phyloP scores from a whole-genome alignment of 2,888 invertebrate species.

The Bellardia pandia region DNA sequence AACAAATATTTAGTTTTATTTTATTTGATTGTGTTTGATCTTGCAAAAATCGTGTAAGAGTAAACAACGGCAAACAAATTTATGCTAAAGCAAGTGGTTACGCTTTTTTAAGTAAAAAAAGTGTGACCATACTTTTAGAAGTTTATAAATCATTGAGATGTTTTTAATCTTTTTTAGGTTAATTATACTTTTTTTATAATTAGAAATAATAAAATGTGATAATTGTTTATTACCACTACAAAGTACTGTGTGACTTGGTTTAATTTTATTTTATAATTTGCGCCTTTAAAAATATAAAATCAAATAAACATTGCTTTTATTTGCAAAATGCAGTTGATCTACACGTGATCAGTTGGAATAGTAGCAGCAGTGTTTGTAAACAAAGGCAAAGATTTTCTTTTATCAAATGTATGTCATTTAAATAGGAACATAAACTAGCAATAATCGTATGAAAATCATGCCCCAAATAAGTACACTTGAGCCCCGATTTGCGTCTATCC shows the following conservation, averaged over 20 bases:
- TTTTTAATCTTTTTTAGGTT: conserved; percentile 2
- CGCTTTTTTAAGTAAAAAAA: too few species aligned
- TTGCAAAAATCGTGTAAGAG: too few species aligned
- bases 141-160: not conserved
- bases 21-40: too few species aligned
- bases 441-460: conserved; percentile 3
- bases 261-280: not conserved
- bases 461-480: not conserved
- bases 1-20: too few species aligned
- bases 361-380: not conserved
- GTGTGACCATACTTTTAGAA: not conserved
- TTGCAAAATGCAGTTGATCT: conserved; percentile 36
- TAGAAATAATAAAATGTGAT: conserved; percentile 5
- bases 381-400: conserved; percentile 4
- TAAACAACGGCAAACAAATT: too few species aligned
- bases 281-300: conserved; percentile 8
- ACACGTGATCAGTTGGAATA: conserved; percentile 43
- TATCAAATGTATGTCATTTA: conserved; percentile 56
- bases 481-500: too few species aligned
- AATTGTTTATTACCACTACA: conserved; percentile 25
- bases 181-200: conserved; percentile 8
- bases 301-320: not conserved
- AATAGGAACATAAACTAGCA: not conserved
- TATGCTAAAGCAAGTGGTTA: too few species aligned
- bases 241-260: conserved; percentile 12